Base-by-base conservation (phyloP, 2,113 vertebrate species). In the Catharus bicknelli region DNA sequence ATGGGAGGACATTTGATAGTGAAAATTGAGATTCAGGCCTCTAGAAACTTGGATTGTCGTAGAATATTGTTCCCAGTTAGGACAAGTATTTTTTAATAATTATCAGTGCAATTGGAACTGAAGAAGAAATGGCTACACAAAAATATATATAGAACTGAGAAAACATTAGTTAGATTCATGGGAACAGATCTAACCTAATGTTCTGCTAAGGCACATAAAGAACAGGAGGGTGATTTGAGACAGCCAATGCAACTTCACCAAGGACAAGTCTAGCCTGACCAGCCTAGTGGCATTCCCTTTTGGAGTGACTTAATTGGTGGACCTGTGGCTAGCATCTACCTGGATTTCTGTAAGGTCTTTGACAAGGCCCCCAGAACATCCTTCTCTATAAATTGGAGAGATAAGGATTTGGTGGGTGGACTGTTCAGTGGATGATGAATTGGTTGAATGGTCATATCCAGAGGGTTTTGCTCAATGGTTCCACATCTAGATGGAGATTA, bases 201-300 rank as follows among this genome's bases (percentile, higher is more conserved):
- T 40, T 40, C 50, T 57, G 12, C 42, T 64, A 74, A 55, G 23
- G 11, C 18, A 40, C 0, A 0, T 29, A 18, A 47, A 27, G 29
- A 29, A 38, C 23, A 74, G 11, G 6, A 74, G 7, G 5, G 15
- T 7, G 7, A n/a, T 47, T 64, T 47, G 18, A 47, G 68, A 64
- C 29, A 64, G 5, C 18, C 50, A 40, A 10, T 6, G 27, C 25
- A 63, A n/a, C 20, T 64, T 64, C 59, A 74, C 29, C 29, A n/a
- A 55, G 50, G 50, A 47, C 27, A 54, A 63, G 17, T 12, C 40
- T 11, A 32, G 6, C 22, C 22, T 47, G 14, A 40, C 22, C 15
- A 48, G 17, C 15, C 42, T 4, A n/a, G 29, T 16, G 29, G 2
- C 16, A n/a, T 64, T 74, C 42, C 2, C 23, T 9, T 13, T 9